Base-by-base conservation (phyloP, 1,140 invertebrate genomes). In the Rhagoletis pomonella region DNA sequence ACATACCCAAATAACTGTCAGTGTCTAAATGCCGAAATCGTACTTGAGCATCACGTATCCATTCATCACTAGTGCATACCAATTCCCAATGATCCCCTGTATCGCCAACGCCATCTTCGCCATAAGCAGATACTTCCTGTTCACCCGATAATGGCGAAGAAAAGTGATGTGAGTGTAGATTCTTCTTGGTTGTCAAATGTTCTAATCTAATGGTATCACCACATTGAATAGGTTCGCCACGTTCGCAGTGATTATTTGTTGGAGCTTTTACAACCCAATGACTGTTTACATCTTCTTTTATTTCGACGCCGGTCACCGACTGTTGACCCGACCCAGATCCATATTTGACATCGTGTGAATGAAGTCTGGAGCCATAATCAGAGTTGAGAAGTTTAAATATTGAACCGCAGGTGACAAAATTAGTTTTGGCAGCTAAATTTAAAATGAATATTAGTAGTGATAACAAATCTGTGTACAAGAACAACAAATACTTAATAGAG, bases 311-410 rank as follows among this genome's bases (percentile, higher is more conserved):
- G 7, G 99, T 99, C 2, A 99, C 98, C 1, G 98, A 99, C 94
- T 99, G 99, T 92, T 99, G 99, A 1, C 99, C 98, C 92, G 98
- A 99, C 1, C 99, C 99, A 29, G 97, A 98, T 0, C 99, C 99
- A 94, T 99, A 99, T 93, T 99, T 99, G 1, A 99, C 97, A 94
- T 99, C 99, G 93, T 99, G 99, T 0, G 98, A 99, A 94, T 99
- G 99, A 73, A 99, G 94, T 89, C 99, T 94, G 17, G 97, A 96
- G 90, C 96, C 95, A 89, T 97, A 96, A 90, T 97, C 96, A 42
- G 95, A 95, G 93, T 99, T 99, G 87, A 97, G 93, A 88, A 99
- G 94, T 94, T 99, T 99, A 42, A 99, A 92, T 86, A 98, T 96
- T 81, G 98, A 98, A 12, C 98, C 98, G 94, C 98, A 99, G 4